Evolutionary conservation across 2,888 invertebrate species (phyloP), one percentile per base, ranked within the genome.

Genomic region (Drosophila kuntzei): DNA sequence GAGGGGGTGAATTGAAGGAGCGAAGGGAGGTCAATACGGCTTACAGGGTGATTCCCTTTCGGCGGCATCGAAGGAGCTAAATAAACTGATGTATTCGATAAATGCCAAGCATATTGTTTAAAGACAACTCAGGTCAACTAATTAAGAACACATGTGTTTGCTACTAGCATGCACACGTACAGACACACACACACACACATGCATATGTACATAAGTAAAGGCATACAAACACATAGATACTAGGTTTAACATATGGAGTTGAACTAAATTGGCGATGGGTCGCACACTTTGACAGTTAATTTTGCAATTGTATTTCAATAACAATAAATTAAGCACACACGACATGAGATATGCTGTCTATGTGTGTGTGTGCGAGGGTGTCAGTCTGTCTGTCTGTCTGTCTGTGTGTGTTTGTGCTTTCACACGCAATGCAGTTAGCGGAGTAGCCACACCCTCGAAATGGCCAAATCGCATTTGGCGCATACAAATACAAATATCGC

Each of bases 281-380:
- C 83, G 83, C 84, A 84, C 82, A 88, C 89, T 90, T 88, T 89
- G 91, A 90, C 90, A 90, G 90, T 90, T 90, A 90, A 90, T 90
- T 91, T 90, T 87, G 90, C 90, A 91, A 90, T 90, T 90, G 90
- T 90, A 91, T 90, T 90, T 90, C 90, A 90, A 91, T 91, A 90
- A 83, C 90, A 85, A 90, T 90, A 90, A 90, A 91, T 90, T 89
- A 12, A 71, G 63, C 77, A 76, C 79, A 77, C 75, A 69, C 73
- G 80, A 85, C 90, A 87, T 85, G 82, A 90, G 84, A 83, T 87
- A 81, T 47, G 51, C 55, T 58, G 9, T 34, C 41, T 63, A 51
- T 47, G 43, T 51, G 39, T 60, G 20, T 53, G 50, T 62, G 46
- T 54, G 49, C 54, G 22, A 18, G 43, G 8, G 22, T 43, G 43